phyloP scores from a whole-genome alignment of 2,888 invertebrate species.

The Trachelus stipa region DNA sequence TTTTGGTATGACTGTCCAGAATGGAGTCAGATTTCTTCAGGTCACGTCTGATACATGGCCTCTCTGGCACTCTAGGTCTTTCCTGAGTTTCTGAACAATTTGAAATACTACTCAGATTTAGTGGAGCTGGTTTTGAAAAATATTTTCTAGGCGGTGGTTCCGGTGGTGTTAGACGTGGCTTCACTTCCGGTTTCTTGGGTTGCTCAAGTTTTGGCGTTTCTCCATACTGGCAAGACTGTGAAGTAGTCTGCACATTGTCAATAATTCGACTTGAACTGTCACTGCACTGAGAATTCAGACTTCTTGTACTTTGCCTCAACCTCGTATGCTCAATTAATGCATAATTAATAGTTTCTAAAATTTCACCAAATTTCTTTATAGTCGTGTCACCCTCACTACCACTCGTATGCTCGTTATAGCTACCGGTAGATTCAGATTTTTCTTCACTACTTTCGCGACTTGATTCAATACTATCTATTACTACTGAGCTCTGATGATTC shows the following conservation, averaged over 20 bases:
- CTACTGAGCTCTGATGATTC: not conserved
- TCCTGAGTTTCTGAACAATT: constrained; percentile 33
- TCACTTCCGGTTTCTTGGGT: constrained; percentile 63
- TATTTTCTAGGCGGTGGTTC: constrained; percentile 69
- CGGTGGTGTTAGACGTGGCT: constrained; percentile 60
- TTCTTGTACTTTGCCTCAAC: not conserved
- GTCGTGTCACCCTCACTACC: constrained; percentile 38
- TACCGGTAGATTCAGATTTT: constrained; percentile 45
- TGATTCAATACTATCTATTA: constrained; percentile 3
- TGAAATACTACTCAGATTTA: constrained; percentile 29
- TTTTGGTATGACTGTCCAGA: constrained; percentile 11
- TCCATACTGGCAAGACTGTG: constrained; percentile 32
- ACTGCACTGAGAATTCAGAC: not conserved
- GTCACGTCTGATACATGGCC: constrained; percentile 35
- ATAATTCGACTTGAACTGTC: not conserved
- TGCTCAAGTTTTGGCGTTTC: constrained; percentile 38
- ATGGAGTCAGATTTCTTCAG: constrained; percentile 27
- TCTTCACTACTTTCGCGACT: constrained; percentile 41
- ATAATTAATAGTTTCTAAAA: constrained; percentile 63
- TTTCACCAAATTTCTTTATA: constrained; percentile 39
- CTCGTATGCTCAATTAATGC: constrained; percentile 56
- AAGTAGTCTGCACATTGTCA: constrained; percentile 5
- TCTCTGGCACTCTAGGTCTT: constrained; percentile 40
- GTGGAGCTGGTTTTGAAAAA: constrained; percentile 52
- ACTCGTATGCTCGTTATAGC: constrained; percentile 37